phyloP scores from a whole-genome alignment of 2,888 invertebrate species.

The Papilio gigon region DNA sequence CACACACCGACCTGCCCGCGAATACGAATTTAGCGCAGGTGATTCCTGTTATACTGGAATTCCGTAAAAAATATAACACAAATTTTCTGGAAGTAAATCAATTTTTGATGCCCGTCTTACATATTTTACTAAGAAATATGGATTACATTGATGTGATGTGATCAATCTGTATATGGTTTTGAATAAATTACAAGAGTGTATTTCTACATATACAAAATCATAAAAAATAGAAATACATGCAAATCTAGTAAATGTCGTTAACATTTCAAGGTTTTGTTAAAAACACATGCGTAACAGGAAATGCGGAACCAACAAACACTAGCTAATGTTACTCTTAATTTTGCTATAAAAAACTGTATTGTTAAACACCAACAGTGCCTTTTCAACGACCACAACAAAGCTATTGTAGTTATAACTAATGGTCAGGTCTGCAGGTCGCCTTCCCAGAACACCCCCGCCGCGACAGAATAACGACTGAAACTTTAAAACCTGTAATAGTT shows the following conservation, averaged over 20 bases:
- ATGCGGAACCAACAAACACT: slow-evolving; percentile 17
- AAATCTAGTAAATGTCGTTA: not conserved
- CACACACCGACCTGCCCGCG: slow-evolving; percentile 62
- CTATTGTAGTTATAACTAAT: slow-evolving; percentile 70
- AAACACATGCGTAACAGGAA: slow-evolving; percentile 23
- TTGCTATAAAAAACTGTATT: slow-evolving; percentile 33
- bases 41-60: slow-evolving; percentile 37
- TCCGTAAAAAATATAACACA: slow-evolving; percentile 30
- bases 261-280: not conserved
- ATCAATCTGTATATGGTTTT: not conserved
- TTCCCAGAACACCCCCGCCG: slow-evolving; percentile 70
- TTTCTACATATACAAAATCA: no score
- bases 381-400: slow-evolving; percentile 61
- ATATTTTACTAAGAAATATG: not conserved
- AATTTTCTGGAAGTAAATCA: not conserved
- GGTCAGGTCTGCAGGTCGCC: slow-evolving; percentile 53
- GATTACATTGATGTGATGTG: not conserved
- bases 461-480: slow-evolving; percentile 58
- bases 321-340: slow-evolving; percentile 15
- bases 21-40: slow-evolving; percentile 50
- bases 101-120: not conserved
- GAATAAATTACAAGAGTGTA: not conserved
- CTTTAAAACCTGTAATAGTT: slow-evolving; percentile 60
- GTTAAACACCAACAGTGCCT: slow-evolving; percentile 52
- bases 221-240: not conserved